Conservation (phyloP, 1,140 invertebrate species). For the Psilanteris sp. region DNA sequence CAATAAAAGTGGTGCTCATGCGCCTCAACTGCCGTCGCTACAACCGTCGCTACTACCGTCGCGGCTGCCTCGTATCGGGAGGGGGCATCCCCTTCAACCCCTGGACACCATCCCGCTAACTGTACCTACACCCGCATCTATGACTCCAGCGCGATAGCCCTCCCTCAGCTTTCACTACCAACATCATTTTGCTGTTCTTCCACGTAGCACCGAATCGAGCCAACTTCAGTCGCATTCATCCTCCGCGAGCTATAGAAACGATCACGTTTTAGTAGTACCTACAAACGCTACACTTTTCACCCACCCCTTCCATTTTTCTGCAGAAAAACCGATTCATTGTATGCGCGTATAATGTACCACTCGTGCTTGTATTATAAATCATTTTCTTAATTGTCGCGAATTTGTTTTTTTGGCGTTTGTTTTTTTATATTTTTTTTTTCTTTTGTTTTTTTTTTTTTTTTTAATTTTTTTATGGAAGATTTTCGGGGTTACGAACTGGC, state of each 20-base stretch:
- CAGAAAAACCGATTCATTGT: too few species aligned
- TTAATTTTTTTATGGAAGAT: too few species aligned
- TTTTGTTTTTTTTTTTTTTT: too few species aligned
- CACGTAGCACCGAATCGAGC: slow-evolving; percentile 72
- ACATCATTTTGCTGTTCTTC: slow-evolving; percentile 60
- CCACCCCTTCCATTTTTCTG: too few species aligned
- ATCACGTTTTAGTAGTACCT: slow-evolving; percentile 70
- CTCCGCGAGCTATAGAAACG: slow-evolving; percentile 72
- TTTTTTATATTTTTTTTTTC: too few species aligned
- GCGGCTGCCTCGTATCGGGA: slow-evolving; percentile 35
- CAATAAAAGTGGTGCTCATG: slow-evolving; percentile 81
- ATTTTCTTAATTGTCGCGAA: too few species aligned
- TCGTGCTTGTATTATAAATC: too few species aligned
- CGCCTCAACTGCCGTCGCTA: slow-evolving; percentile 78
- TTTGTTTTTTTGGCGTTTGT: too few species aligned
- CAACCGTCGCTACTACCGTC: slow-evolving; percentile 76
- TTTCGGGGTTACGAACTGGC: too few species aligned
- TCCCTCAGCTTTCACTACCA: slow-evolving; percentile 29
- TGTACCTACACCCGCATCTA: slow-evolving; percentile 44
- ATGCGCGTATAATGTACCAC: too few species aligned
- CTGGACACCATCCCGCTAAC: slow-evolving; percentile 13
- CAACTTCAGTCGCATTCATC: slow-evolving; percentile 72
- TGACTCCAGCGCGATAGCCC: slow-evolving; percentile 48
- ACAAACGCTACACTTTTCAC: slow-evolving; percentile 44
- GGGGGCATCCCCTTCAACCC: slow-evolving; percentile 47